Percentiles rank a stretch among this genome's conserved stretches.
These are phyloP conservation scores for Schrankia costaestrigalis DNA, from an alignment of 2,888 invertebrate genomes.

Conservation along the genomic window DNA sequence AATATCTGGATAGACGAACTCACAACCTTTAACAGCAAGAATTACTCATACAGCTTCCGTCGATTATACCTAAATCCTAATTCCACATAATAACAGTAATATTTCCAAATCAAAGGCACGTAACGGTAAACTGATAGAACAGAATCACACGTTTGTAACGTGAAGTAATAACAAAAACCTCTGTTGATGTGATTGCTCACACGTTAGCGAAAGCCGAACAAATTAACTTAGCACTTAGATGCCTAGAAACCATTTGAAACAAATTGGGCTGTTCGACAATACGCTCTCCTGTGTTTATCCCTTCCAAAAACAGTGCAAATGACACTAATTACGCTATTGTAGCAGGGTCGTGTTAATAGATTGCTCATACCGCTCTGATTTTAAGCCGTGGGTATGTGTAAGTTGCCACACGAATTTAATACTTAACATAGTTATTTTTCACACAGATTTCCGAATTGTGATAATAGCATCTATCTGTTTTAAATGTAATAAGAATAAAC, in stretches of 20 bases:
- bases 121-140: conserved; percentile 51
- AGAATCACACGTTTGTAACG: conserved; percentile 40
- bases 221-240: conserved; percentile 75
- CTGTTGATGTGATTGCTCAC: conserved; percentile 65
- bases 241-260: conserved; percentile 68
- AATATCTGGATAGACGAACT: too few relatives aligned
- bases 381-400: conserved; percentile 33
- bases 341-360: conserved; percentile 64
- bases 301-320: conserved; percentile 77
- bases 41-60: too few relatives aligned
- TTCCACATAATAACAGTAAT: conserved; percentile 28
- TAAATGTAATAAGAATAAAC: too few relatives aligned
- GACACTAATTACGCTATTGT: conserved; percentile 74
- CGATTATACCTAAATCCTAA: too few relatives aligned
- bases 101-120: conserved; percentile 27
- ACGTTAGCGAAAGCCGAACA: conserved; percentile 77
- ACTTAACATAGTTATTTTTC: too few relatives aligned
- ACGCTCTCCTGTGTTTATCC: conserved; percentile 73
- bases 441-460: too few relatives aligned
- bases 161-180: conserved; percentile 50
- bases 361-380: conserved; percentile 64
- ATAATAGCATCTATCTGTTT: too few relatives aligned
- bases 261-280: conserved; percentile 70
- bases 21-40: too few relatives aligned
- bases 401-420: conserved; percentile 8